Evolutionary conservation across 1,140 invertebrate genomes (phyloP).

Genomic region (Pseudomyrmex pallidus): DNA sequence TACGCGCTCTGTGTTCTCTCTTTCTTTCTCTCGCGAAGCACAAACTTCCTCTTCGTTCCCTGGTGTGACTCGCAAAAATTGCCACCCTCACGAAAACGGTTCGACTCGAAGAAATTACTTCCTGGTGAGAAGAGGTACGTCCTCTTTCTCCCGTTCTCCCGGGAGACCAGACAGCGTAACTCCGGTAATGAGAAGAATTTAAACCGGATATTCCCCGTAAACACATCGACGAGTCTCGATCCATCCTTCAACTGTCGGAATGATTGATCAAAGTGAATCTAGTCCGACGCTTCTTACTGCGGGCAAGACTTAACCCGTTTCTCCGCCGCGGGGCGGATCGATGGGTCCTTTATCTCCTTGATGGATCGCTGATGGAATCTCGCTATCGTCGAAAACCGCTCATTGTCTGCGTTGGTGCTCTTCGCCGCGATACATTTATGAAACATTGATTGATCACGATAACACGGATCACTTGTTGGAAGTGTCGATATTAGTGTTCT

Average conservation of each 20-base stretch:
- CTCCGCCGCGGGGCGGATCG: constrained; percentile 64
- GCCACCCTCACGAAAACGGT: constrained; percentile 14
- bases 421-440: constrained; percentile 28
- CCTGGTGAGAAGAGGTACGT: not conserved
- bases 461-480: constrained; percentile 27
- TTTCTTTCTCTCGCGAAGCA: constrained; percentile 1
- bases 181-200: constrained; percentile 62
- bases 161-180: not conserved
- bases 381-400: constrained; percentile 68
- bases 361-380: constrained; percentile 75
- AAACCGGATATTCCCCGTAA: constrained; percentile 63
- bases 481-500: constrained; percentile 12
- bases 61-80: constrained; percentile 43
- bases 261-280: constrained; percentile 75
- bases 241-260: constrained; percentile 73
- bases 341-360: constrained; percentile 74
- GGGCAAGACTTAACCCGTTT: constrained; percentile 72
- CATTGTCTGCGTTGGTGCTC: constrained; percentile 39
- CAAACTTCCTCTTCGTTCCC: not conserved
- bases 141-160: not conserved
- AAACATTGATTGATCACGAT: constrained; percentile 58
- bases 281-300: constrained; percentile 68
- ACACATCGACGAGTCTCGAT: constrained; percentile 65
- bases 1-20: not conserved
- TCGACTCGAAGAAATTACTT: constrained; percentile 44